A percentile compares a stretch with the other conserved stretches of the same genome.
These are phyloP conservation scores for Melipona quadrifasciata DNA, from an alignment of 1,140 invertebrate genomes.

Conservation along the genomic window DNA sequence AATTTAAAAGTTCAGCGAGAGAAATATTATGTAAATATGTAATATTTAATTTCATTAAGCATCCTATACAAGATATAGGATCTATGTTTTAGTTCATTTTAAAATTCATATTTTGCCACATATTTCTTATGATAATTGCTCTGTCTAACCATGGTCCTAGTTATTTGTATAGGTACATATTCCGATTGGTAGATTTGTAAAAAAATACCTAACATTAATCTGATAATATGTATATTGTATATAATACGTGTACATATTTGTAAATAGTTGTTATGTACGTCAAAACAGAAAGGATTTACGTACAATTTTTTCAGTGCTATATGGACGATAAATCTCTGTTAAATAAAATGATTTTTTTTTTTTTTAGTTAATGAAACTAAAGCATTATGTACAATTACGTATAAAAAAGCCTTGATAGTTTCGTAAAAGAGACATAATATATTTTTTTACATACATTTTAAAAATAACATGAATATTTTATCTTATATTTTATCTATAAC, in stretches of 20 bases:
- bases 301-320: not conserved
- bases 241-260: slow-evolving; percentile 33
- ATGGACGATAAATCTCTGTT: not conserved
- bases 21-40: slow-evolving; percentile 2
- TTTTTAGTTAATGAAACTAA: slow-evolving; percentile 19
- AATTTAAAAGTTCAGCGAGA: slow-evolving; percentile 5
- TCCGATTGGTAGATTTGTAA: not conserved
- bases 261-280: slow-evolving; percentile 10
- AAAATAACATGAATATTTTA: not conserved
- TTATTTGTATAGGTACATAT: not conserved
- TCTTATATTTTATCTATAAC: not conserved
- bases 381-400: not conserved
- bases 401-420: not conserved
- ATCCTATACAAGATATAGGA: not conserved
- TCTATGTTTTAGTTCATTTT: not conserved
- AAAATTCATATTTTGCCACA: slow-evolving; percentile 1
- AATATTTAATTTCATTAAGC: not conserved
- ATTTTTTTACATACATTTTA: slow-evolving; percentile 6
- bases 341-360: slow-evolving; percentile 2
- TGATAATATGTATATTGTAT: slow-evolving; percentile 10
- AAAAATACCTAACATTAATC: slow-evolving; percentile 2
- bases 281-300: not conserved
- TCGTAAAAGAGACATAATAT: not conserved
- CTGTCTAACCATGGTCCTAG: slow-evolving; percentile 29
- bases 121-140: not conserved